Conservation (phyloP, 2,113 vertebrate species). For the Amphiprion ocellaris region DNA sequence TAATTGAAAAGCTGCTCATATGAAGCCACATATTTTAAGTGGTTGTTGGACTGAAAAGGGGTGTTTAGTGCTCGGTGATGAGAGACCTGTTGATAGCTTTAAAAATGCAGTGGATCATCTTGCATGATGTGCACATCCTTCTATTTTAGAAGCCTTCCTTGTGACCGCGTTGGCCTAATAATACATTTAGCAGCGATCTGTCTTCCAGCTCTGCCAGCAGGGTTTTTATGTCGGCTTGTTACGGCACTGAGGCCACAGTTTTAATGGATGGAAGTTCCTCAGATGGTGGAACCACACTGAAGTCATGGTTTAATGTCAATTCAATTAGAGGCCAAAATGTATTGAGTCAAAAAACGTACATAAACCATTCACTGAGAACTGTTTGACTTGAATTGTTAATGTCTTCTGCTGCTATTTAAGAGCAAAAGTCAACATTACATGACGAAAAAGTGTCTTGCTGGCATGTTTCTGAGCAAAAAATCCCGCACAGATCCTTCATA, state of each 20-base stretch:
- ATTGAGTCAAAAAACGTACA: no score
- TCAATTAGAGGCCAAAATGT: no score
- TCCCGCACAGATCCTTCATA: no score
- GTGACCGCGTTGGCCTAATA: constrained; percentile 57
- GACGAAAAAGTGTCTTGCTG: neutral
- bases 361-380: no score
- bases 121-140: constrained; percentile 46
- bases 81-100: constrained; percentile 39
- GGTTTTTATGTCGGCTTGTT: neutral
- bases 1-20: constrained; percentile 15
- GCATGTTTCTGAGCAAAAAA: neutral
- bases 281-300: neutral
- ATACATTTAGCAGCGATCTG: constrained; percentile 39
- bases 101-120: constrained; percentile 61
- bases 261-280: neutral
- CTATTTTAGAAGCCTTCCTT: constrained; percentile 62
- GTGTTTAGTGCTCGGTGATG: neutral
- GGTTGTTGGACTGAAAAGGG: constrained; percentile 1
- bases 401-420: no score
- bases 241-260: neutral
- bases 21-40: constrained; percentile 10
- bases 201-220: constrained; percentile 15
- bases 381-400: no score
- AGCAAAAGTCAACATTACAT: no score
- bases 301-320: neutral